Evolutionary conservation across 1,140 invertebrate genomes (phyloP), one percentile per base, ranked within the genome.

Genomic region (Tetranychus cinnabarinus): DNA sequence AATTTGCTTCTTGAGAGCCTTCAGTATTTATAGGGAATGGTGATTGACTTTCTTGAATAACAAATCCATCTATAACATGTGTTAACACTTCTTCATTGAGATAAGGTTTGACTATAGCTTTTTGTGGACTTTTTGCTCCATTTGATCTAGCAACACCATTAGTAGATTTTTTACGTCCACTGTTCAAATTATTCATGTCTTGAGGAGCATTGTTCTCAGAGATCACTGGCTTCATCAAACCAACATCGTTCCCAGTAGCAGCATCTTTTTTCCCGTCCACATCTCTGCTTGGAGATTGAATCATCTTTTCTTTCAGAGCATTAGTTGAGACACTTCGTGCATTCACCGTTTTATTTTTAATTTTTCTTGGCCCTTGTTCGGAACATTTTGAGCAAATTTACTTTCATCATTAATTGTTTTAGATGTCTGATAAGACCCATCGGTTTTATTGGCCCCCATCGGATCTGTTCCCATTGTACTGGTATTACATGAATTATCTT

Each of bases 1-100:
- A 57, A 36, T 7, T 23, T n/a, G 2, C 5, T 52, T 52, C 5
- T 52, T 47, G 7, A 15, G n/a, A 52, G 31, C 31, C 57, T 13
- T 35, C 36, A 12, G 15, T 59, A 50, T 57, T 62, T 45, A 69
- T 63, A 13, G 67, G 67, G 59, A 69, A 69, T n/a, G 68, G 68
- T 52, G 65, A 65, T 23, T 66, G 59, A 45, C 79, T 79, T 77
- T 97, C 92, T 73, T 93, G 89, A 67, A 97, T 96, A 3, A 96
- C 85, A 72, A 90, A 95, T 31, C 90, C 91, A 74, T 95, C 91
- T 61, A 97, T 95, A 2, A 95, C 86, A 71, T 97, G 92, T 0
- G 90, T 96, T 10, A 96, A 74, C 2, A 96, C 86, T 70, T 95
- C 89, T 0, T 52, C 50, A 52, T 52, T 52, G n/a, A 52, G 12